Evolutionary conservation across 2,113 vertebrate species (phyloP).

Genomic region (Acrocephalus kingi): DNA sequence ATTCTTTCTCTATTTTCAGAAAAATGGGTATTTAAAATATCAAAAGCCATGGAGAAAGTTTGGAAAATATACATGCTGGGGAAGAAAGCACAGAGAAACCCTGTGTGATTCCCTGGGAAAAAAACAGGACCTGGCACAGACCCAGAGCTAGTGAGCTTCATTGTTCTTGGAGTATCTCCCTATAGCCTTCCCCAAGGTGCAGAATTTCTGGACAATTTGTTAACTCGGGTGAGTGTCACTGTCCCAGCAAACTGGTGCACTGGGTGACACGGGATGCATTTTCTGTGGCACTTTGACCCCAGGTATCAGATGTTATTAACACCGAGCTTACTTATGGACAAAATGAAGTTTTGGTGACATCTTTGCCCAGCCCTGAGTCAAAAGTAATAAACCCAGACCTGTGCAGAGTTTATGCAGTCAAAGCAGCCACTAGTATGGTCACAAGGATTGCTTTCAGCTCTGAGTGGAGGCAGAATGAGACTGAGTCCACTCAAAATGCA

Average conservation of each 20-base stretch:
- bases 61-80: neutral
- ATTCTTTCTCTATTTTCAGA: neutral
- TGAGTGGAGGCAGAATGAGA: neutral
- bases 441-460: neutral
- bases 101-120: neutral
- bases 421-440: neutral
- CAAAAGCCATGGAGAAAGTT: neutral
- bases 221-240: neutral
- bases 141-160: neutral
- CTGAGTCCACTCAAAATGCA: neutral
- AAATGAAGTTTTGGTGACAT: neutral
- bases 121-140: neutral
- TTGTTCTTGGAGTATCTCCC: neutral
- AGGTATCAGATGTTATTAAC: neutral
- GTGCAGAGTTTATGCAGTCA: neutral
- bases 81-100: neutral
- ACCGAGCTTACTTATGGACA: neutral
- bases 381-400: neutral
- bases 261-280: fast-evolving
- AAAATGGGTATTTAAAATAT: neutral
- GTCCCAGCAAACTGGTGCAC: neutral
- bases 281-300: neutral
- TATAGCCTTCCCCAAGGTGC: neutral
- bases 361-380: neutral
- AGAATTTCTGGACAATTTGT: neutral